A percentile compares a stretch with the other conserved stretches of the same genome.
Conservation (phyloP, 1,140 invertebrate genomes). For the Drosophila sechellia region DNA sequence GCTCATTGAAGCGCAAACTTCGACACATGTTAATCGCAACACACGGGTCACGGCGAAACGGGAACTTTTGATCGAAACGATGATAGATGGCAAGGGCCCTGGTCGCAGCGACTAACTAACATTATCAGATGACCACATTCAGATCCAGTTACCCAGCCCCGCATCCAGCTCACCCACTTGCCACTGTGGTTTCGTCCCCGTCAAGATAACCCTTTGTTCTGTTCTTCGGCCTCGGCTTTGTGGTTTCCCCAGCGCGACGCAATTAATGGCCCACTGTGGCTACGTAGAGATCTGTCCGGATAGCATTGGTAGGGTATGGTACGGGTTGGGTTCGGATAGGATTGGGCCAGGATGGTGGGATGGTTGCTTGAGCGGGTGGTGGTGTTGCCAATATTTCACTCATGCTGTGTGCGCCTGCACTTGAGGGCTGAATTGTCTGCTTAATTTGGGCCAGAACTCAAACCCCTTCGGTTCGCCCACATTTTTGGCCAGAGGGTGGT, state of each 20-base stretch:
- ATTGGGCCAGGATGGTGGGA: not conserved
- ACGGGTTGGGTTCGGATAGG: constrained; percentile 3
- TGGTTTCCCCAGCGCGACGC: constrained; percentile 58
- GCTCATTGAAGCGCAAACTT: constrained; percentile 78
- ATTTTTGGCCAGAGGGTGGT: constrained; percentile 36
- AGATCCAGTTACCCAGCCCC: constrained; percentile 27
- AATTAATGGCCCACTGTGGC: constrained; percentile 54
- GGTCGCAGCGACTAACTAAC: constrained; percentile 44
- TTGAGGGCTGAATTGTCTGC: constrained; percentile 52
- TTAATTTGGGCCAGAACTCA: constrained; percentile 43
- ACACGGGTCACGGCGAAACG: not conserved
- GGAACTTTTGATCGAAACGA: constrained; percentile 35
- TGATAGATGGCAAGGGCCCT: constrained; percentile 40
- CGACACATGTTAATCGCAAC: constrained; percentile 68
- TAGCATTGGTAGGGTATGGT: not conserved
- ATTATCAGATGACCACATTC: constrained; percentile 48
- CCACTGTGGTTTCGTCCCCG: constrained; percentile 9
- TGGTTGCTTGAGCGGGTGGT: not conserved
- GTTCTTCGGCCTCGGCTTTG: constrained; percentile 50
- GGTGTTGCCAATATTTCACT: constrained; percentile 35
- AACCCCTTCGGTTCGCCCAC: constrained; percentile 15
- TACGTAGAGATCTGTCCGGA: constrained; percentile 25
- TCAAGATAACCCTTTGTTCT: constrained; percentile 60
- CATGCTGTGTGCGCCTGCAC: constrained; percentile 41
- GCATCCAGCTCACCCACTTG: not conserved